Evolutionary conservation across 2,888 invertebrate genomes (phyloP).

Genomic region (Ellobium chinense): DNA sequence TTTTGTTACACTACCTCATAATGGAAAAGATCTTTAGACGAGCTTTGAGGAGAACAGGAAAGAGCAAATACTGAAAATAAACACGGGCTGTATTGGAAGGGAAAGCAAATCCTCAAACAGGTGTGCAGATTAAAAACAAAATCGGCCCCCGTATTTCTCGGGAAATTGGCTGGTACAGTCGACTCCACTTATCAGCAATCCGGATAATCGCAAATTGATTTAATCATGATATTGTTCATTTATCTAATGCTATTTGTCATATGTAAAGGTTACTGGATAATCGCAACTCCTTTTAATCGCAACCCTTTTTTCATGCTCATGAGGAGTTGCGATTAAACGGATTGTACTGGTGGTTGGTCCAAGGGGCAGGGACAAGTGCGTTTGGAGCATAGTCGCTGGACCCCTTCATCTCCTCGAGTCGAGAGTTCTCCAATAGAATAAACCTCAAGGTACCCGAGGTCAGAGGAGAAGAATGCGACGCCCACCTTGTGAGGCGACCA

Average conservation of each 20-base stretch:
- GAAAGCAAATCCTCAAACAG: slow-evolving; percentile 21
- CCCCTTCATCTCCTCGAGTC: background rate
- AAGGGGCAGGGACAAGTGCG: background rate
- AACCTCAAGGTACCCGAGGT: background rate
- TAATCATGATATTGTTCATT: too few species aligned
- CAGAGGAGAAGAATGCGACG: slow-evolving; percentile 8
- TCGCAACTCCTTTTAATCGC: too few species aligned
- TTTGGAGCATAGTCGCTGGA: background rate
- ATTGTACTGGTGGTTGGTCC: too few species aligned
- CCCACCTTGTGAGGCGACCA: background rate
- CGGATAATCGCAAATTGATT: too few species aligned
- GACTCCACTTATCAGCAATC: too few species aligned
- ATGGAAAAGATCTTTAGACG: background rate
- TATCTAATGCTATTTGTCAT: too few species aligned
- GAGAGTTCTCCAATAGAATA: slow-evolving; percentile 15
- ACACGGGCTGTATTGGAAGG: background rate
- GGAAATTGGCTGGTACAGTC: background rate
- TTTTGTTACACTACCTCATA: background rate
- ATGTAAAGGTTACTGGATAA: too few species aligned
- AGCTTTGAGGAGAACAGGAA: background rate
- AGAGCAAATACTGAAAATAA: slow-evolving; percentile 1
- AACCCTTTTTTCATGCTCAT: too few species aligned
- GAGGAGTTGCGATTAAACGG: too few species aligned
- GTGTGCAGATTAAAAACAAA: slow-evolving; percentile 19
- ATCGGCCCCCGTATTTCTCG: background rate